Conservation (phyloP, 2,113 vertebrate species). For the Nesospiza acunhae region DNA sequence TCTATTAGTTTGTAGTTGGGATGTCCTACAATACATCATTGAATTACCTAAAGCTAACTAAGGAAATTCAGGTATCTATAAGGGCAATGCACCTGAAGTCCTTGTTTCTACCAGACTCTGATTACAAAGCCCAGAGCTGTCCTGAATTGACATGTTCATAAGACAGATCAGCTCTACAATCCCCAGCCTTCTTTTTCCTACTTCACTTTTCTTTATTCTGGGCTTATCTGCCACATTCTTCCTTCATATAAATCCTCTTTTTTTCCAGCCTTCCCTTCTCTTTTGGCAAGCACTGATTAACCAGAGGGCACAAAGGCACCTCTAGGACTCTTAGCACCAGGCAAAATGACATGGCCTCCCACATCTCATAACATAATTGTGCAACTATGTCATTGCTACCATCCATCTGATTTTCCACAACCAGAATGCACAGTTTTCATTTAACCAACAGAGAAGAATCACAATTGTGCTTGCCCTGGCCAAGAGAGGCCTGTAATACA, state of each 20-base stretch:
- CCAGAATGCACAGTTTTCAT: neutral
- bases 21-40: neutral
- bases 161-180: neutral
- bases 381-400: neutral
- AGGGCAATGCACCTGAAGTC: neutral
- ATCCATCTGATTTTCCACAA: neutral
- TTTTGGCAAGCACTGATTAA: neutral
- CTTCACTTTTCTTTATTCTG: neutral
- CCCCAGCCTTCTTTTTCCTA: neutral
- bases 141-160: neutral
- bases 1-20: neutral
- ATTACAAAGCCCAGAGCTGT: neutral
- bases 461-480: neutral
- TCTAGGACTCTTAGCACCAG: neutral
- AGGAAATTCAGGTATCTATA: neutral
- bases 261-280: neutral
- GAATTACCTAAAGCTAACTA: neutral
- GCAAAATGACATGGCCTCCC: neutral
- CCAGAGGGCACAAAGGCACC: neutral
- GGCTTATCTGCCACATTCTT: neutral
- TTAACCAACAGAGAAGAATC: neutral
- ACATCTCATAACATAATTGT: neutral
- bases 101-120: neutral
- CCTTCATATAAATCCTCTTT: fast-evolving
- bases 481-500: neutral